Conservation (phyloP, 2,113 vertebrate genomes). For the Lamprotornis superbus region DNA sequence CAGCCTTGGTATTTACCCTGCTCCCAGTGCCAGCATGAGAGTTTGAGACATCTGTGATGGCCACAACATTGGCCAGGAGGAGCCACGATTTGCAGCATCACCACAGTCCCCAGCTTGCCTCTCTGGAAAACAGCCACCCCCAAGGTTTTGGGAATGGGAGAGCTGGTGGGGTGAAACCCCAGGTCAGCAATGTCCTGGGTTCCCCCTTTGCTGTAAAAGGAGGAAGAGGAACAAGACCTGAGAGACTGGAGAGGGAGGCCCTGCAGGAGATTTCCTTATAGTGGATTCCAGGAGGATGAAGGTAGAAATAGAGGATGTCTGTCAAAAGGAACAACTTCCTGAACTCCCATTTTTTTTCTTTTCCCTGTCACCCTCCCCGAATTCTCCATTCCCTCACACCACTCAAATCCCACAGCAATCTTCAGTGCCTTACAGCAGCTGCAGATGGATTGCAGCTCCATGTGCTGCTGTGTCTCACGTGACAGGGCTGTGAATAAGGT, state of each 20-base stretch:
- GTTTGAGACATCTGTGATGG: neutral
- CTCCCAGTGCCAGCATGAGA: fast-evolving
- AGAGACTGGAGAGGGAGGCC: neutral
- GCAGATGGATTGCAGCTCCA: neutral
- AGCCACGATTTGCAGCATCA: neutral
- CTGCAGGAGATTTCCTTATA: neutral
- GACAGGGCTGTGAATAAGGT: conserved; percentile 3
- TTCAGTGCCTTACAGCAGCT: neutral
- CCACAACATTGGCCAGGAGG: fast-evolving
- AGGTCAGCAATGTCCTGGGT: neutral
- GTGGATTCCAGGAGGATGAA: neutral
- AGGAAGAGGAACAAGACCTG: neutral
- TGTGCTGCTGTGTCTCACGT: neutral
- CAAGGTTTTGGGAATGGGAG: neutral
- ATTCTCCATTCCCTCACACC: neutral
- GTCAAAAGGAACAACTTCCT: neutral
- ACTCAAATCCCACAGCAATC: neutral
- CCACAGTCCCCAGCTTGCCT: neutral
- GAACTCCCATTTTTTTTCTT: neutral
- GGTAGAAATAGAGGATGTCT: neutral
- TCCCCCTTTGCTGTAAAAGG: neutral
- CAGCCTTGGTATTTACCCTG: neutral
- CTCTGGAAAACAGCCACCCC: neutral
- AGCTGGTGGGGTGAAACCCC: neutral
- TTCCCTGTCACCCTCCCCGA: neutral